Evolutionary conservation across 2,888 invertebrate genomes (phyloP), one percentile per base, ranked within the genome.

Genomic region (Thumatha senex): DNA sequence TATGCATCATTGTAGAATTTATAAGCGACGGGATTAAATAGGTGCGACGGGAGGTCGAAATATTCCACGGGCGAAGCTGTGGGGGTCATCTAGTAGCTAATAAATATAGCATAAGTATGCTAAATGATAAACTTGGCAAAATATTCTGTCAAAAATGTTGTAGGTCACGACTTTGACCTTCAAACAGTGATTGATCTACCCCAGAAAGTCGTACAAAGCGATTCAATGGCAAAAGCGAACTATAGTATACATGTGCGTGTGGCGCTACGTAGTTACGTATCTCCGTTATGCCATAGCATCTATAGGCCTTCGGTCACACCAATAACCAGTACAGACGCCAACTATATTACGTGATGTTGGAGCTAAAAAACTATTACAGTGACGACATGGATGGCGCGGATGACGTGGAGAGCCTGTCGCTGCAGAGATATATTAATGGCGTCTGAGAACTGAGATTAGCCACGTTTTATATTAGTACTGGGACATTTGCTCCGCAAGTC

Each of bases 211-310:
- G 67, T 70, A 69, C 71, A 68, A 66, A 60, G 57, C 46, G 69
- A 68, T 60, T 70, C 78, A 81, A 80, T 80, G 78, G 78, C 80
- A 79, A 75, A 76, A 70, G 68, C 71, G 70, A 69, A 73, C 71
- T 75, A 77, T 24, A 24, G 18, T 5, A 24, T 24, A 24, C 18
- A 66, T 74, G 56, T 60, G 58, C 58, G 56, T 59, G 54, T 57
- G 44, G 50, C 60, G 63, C 54, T 61, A 48, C 51, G 46, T 52
- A 47, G 40, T 46, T 11, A 31, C 31, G 72, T 51, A 43, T 48
- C 48, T 15, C 46, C 67, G 62, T 55, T 63, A 60, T 60, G 66
- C 57, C 63, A 68, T 63, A 61, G 71, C 68, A 66, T 57, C 67
- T 66, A 70, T 65, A 63, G 51, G 56, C 51, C 13, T 7, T 34